Evolutionary conservation across 1,140 invertebrate species (phyloP), one percentile per base, ranked within the genome.

Genomic region (Laupala kohalensis): DNA sequence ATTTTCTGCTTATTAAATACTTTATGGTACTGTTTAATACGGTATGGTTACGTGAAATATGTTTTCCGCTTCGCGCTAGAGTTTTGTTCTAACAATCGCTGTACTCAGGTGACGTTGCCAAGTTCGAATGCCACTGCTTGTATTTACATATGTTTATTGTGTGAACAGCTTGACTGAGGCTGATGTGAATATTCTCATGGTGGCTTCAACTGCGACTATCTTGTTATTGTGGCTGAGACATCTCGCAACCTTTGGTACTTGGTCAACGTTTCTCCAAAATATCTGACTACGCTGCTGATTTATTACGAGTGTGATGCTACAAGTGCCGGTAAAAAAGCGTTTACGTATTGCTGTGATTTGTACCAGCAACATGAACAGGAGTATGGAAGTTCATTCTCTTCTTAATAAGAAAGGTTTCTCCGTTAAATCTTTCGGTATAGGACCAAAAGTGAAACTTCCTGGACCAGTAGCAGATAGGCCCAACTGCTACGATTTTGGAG

Each of bases 361-460:
- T 82, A 98, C 96, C 6, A 97, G 95, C 77, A 99, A 99, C 81
- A 98, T 99, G 93, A 99, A 99, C 79, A 85, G 97, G 73, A 98
- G 95, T 77, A 99, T 99, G 97, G 97, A 99, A 85, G 96, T 97
- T 15, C 97, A 99, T 86, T 92, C 92, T 70, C 96, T 97, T 82
- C 81, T 99, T 24, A 90, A 89, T 70, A 99, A 99, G 85, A 97
- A 97, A 79, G 97, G 97, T 3, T 99, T 96, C 77, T 90, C 90
- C 77, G 96, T 99, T 0, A 86, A 92, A 78, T 99, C 96, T 0
- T 99, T 94, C 85, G 98, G 98, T 9, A 98, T 96, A 64, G 98
- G 98, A 26, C 97, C 96, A 78, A 94, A 95, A 80, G 94, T 99
- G 0, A 99, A 99, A 80, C 82, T 99, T 70, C 98, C 98, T 65